These are phyloP conservation scores for Ceyx melanurus DNA, from an alignment of 2,113 vertebrate species.

Conservation along the genomic window DNA sequence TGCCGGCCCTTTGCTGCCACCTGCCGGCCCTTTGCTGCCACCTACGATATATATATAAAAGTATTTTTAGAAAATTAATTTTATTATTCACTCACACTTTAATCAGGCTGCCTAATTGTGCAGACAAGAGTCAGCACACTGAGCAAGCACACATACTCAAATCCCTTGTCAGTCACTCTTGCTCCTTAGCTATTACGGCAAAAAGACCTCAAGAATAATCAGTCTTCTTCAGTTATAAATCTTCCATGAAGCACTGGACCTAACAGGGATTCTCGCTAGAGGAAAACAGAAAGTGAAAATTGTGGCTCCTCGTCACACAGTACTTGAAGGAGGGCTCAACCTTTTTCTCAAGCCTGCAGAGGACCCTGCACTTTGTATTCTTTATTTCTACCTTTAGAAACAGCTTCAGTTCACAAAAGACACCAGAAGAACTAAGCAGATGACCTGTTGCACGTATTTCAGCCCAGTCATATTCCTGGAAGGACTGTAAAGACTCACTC, in stretches of 20 bases:
- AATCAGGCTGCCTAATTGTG: neutral
- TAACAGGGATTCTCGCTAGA: neutral
- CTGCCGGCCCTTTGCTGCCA: neutral
- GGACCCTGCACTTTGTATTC: neutral
- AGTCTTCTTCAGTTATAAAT: neutral
- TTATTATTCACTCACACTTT: neutral
- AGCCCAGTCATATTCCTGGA: neutral
- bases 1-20: neutral
- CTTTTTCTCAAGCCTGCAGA: neutral
- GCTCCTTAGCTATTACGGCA: neutral
- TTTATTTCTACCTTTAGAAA: neutral
- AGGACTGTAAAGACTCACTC: neutral
- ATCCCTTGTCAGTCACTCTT: neutral
- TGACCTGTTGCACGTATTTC: neutral
- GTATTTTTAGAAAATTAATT: no score
- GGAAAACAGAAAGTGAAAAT: no score
- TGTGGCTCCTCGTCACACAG: neutral
- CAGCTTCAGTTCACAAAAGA: neutral
- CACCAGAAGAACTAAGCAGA: neutral
- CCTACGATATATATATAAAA: no score
- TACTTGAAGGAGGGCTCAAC: neutral
- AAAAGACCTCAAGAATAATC: neutral
- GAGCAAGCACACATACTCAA: neutral
- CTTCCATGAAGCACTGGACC: neutral
- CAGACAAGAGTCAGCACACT: neutral